Base-by-base conservation (phyloP, 1,140 invertebrate genomes). In the Drosophila mauritiana region DNA sequence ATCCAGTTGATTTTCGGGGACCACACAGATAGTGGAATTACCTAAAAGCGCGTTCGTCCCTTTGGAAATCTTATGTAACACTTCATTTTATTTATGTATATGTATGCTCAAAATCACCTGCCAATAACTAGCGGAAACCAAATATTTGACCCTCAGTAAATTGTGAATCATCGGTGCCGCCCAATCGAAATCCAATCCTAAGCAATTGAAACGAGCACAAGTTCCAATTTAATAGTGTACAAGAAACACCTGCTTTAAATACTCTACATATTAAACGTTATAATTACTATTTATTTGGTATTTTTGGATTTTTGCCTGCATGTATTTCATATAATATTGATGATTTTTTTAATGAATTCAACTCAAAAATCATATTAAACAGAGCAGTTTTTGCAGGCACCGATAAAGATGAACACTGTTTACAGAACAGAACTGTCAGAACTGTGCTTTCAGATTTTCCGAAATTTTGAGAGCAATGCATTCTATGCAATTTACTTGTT, bases 151-250 rank as follows among this genome's bases (percentile, higher is more conserved):
- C 64, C 64, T 68, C 46, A 37, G 4, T 17, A 4, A 62, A 42
- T 36, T 65, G 64, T 68, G 64, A 68, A 45, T 68, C 64, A 68
- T 53, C 37, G 64, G 64, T 27, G 17, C 31, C 27, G 37, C 31
- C 46, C 61, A 40, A 52, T 64, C 59, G 36, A 65, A 53, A 52
- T 37, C n/a, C 5, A 39, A 63, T 52, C 48, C 12, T 17, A 55
- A 25, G 40, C 25, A 52, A 59, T 75, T 12, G 64, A 78, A 86
- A 74, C 34, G 51, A 55, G 59, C 17, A 17, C 20, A 13, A 51
- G 58, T 27, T 36, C 17, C 11, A n/a, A 20, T 36, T 27, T 12
- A 3, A 48, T 17, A 11, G 4, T 22, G 25, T 7, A n/a, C 13
- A 42, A 7, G 10, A 42, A 55, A 20, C 6, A 25, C 37, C 53